phyloP scores from a whole-genome alignment of 2,113 vertebrate genomes.

The Triplophysa tibetana region DNA sequence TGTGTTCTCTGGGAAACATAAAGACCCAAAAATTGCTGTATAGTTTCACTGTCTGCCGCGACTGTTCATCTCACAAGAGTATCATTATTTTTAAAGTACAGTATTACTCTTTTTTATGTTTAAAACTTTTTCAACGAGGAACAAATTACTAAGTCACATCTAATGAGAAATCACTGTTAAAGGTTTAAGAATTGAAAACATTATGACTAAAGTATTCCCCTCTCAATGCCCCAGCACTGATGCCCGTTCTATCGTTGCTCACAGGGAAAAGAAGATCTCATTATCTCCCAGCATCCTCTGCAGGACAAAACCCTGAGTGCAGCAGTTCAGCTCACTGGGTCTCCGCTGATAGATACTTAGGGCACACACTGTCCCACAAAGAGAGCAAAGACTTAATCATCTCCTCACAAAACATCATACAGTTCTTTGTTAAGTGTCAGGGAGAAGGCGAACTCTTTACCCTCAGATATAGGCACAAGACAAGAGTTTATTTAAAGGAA shows the following conservation, averaged over 20 bases:
- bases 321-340: conserved; percentile 28
- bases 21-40: too few species aligned
- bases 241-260: not conserved
- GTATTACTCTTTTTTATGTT: too few species aligned
- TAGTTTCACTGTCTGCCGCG: too few species aligned
- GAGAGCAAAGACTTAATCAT: conserved; percentile 6
- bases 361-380: conserved; percentile 2
- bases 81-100: too few species aligned
- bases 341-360: conserved; percentile 1
- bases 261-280: conserved; percentile 22
- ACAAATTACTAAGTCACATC: not conserved
- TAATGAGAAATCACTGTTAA: conserved; percentile 9
- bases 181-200: not conserved
- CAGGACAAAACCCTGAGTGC: conserved; percentile 26
- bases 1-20: too few species aligned
- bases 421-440: not conserved
- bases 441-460: conserved; percentile 26
- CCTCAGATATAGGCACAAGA: not conserved
- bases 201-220: conserved; percentile 2
- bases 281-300: conserved; percentile 46
- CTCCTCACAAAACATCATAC: not conserved
- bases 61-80: too few species aligned
- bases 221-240: not conserved
- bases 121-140: too few species aligned
- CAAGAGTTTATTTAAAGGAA: not conserved